These are phyloP conservation scores for Trachemys scripta DNA, from an alignment of 2,113 vertebrate species.

Conservation along the genomic window DNA sequence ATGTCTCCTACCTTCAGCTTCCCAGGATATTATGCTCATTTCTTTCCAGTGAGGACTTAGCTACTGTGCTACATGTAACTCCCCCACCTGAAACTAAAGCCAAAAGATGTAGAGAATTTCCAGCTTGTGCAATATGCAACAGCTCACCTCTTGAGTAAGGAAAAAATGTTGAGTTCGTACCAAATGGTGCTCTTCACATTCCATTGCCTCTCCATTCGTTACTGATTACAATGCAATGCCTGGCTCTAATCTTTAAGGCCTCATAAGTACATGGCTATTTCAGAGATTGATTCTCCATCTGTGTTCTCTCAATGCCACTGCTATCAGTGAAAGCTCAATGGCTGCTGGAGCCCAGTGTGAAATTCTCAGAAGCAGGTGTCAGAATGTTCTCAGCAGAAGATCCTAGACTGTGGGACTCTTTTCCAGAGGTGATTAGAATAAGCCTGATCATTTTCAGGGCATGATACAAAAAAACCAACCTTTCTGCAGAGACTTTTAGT, in stretches of 20 bases:
- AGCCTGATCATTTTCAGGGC: constrained; percentile 62
- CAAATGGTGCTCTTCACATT: not conserved
- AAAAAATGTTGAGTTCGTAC: not conserved
- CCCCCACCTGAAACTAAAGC: not conserved
- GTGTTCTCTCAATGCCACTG: constrained; percentile 1
- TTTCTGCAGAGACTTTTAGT: constrained; percentile 40
- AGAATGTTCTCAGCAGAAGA: constrained; percentile 60
- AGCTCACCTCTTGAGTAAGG: not conserved
- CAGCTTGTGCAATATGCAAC: constrained; percentile 9
- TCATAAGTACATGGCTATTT: constrained; percentile 9
- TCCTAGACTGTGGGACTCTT: constrained; percentile 21
- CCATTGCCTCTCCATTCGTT: not conserved
- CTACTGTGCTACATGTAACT: not conserved
- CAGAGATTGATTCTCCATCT: constrained; percentile 13
- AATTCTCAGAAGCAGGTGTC: constrained; percentile 39
- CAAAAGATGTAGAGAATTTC: constrained; percentile 26
- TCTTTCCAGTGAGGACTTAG: constrained; percentile 31
- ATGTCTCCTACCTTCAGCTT: constrained; percentile 17
- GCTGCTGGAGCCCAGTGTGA: not conserved
- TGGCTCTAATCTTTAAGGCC: not conserved
- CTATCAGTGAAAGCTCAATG: constrained; percentile 1
- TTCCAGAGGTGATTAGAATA: constrained; percentile 60
- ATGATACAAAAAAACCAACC: not conserved
- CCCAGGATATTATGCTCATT: constrained; percentile 16
- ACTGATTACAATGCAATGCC: not conserved